Conservation (phyloP, 1,140 invertebrate genomes). For the Pseudomyrmex sp. region DNA sequence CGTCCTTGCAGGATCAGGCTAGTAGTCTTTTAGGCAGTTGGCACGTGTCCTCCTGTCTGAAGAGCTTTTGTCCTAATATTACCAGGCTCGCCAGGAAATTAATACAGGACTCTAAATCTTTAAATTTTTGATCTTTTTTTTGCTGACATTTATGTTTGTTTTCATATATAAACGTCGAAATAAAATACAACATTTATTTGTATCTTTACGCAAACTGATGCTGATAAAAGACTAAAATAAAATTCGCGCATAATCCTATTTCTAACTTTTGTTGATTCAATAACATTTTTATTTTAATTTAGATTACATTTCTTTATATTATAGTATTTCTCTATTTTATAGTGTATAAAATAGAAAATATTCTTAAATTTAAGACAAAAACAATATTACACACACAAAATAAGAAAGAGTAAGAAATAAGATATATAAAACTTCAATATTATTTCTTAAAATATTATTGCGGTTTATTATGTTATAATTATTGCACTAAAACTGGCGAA, state of each 20-base stretch:
- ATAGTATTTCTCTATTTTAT: neutral
- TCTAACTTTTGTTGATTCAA: neutral
- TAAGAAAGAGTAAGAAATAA: too few species aligned
- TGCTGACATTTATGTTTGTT: neutral
- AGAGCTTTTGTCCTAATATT: slow-evolving; percentile 33
- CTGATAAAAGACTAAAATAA: neutral
- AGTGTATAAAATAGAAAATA: neutral
- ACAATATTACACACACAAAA: too few species aligned
- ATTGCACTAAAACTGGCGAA: neutral
- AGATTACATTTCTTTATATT: neutral
- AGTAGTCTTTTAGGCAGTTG: slow-evolving; percentile 77
- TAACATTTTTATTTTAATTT: neutral
- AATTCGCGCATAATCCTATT: neutral
- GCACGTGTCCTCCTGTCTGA: slow-evolving; percentile 32
- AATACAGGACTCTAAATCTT: neutral
- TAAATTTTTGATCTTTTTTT: neutral
- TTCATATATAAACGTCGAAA: too few species aligned
- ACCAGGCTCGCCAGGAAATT: neutral
- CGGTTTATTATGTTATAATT: neutral
- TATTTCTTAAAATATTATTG: neutral
- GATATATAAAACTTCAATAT: neutral
- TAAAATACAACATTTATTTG: too few species aligned
- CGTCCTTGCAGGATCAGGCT: slow-evolving; percentile 84
- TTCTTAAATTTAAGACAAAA: too few species aligned
- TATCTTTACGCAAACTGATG: too few species aligned